Percentiles rank a stretch among this genome's conserved stretches.
Conservation (phyloP, 2,113 vertebrate species). For the Myiagra hebetior region DNA sequence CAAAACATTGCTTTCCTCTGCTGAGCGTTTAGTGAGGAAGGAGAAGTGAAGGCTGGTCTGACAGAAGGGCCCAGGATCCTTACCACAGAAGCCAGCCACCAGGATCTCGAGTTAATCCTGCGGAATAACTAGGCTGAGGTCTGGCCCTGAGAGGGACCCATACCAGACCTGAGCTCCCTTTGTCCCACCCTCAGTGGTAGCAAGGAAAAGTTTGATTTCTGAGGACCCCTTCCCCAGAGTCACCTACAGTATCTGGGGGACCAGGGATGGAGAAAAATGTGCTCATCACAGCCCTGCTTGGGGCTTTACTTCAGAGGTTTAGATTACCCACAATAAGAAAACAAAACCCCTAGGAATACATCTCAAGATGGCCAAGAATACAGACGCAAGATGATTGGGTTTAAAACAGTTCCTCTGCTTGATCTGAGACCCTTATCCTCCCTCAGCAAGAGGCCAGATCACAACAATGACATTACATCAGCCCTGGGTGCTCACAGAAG, state of each 20-base stretch:
- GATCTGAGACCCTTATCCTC: neutral
- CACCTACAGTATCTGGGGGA: neutral
- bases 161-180: neutral
- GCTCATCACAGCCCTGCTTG: neutral
- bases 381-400: neutral
- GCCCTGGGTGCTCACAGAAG: neutral
- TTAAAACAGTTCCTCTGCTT: neutral
- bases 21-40: neutral
- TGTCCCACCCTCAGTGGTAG: accelerated
- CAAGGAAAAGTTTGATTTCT: neutral
- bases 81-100: neutral
- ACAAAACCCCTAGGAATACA: neutral
- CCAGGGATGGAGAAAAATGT: neutral
- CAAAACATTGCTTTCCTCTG: neutral
- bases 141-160: neutral
- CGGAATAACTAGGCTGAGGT: neutral
- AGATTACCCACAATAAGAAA: neutral
- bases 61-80: neutral
- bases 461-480: neutral
- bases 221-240: neutral
- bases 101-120: neutral
- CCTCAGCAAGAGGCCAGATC: neutral
- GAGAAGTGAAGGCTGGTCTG: neutral
- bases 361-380: neutral
- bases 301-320: neutral